phyloP scores from a whole-genome alignment of 2,797 vertebrate species.

The Pterois miles region DNA sequence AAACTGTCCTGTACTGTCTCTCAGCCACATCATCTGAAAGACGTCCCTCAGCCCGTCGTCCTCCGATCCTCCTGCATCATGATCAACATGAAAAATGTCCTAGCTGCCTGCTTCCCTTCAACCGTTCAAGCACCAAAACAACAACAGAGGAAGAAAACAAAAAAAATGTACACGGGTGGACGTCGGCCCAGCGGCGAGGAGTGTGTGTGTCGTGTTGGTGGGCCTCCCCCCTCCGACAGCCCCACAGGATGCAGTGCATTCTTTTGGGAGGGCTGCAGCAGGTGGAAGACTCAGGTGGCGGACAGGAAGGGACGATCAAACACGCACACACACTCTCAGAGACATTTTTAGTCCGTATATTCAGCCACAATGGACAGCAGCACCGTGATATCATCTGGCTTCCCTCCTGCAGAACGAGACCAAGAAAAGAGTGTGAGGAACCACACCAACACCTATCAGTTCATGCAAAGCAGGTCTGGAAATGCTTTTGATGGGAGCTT shows the following conservation, averaged over 20 bases:
- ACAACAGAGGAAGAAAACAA: constrained; percentile 48
- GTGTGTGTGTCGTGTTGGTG: constrained; percentile 36
- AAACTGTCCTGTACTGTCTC: constrained; percentile 1
- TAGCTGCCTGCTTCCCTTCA: constrained; percentile 51
- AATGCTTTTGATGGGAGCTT: no score
- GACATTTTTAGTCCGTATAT: constrained; percentile 91
- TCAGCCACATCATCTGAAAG: constrained; percentile 9
- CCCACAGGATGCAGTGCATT: constrained; percentile 49
- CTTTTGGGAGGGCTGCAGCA: constrained; percentile 55
- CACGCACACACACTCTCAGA: not conserved
- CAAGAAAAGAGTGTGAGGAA: constrained; percentile 10
- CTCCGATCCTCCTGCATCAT: constrained; percentile 42
- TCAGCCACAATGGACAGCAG: constrained; percentile 98
- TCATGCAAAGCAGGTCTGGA: no score
- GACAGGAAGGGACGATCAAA: constrained; percentile 39
- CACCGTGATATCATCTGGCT: constrained; percentile 99
- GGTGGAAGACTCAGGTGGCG: constrained; percentile 70
- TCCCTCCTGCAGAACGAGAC: constrained; percentile 87
- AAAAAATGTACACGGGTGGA: constrained; percentile 31
- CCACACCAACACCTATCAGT: not conserved
- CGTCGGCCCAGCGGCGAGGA: constrained; percentile 25
- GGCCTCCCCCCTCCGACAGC: constrained; percentile 36
- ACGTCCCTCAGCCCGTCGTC: not conserved
- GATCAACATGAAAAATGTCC: constrained; percentile 51
- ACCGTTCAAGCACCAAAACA: constrained; percentile 41